These are phyloP conservation scores for Actenoides hombroni DNA, from an alignment of 2,113 vertebrate genomes.

Conservation along the genomic window DNA sequence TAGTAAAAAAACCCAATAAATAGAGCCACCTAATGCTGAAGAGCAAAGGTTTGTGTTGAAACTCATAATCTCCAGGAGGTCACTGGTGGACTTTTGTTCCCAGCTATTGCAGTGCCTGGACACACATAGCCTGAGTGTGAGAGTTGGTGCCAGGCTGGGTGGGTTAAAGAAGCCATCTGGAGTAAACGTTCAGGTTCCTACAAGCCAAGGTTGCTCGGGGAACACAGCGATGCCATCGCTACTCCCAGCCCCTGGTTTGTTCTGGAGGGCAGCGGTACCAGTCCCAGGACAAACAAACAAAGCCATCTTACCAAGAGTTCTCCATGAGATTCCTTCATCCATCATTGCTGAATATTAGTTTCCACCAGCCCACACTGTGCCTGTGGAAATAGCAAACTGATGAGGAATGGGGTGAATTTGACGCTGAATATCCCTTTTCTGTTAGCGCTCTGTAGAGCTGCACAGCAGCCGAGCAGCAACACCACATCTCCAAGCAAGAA, in stretches of 20 bases:
- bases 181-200: not conserved
- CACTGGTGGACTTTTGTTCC: not conserved
- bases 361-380: not conserved
- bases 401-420: not conserved
- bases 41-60: not conserved
- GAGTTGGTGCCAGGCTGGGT: not conserved
- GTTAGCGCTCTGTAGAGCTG: not conserved
- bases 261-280: not conserved
- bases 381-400: not conserved
- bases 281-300: not conserved
- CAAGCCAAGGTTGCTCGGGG: rapidly evolving
- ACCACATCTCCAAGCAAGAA: rapidly evolving
- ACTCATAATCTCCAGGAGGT: not conserved
- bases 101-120: rapidly evolving
- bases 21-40: not conserved
- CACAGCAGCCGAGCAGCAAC: not conserved
- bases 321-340: not conserved
- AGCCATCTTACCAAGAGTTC: not conserved
- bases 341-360: rapidly evolving
- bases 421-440: not conserved
- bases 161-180: not conserved
- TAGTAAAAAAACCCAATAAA: not conserved
- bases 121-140: not conserved
- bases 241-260: not conserved
- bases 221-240: not conserved